A percentile compares a stretch with the other conserved stretches of the same genome.
Conservation (phyloP, 2,113 vertebrate species). For the Athene cunicularia region DNA sequence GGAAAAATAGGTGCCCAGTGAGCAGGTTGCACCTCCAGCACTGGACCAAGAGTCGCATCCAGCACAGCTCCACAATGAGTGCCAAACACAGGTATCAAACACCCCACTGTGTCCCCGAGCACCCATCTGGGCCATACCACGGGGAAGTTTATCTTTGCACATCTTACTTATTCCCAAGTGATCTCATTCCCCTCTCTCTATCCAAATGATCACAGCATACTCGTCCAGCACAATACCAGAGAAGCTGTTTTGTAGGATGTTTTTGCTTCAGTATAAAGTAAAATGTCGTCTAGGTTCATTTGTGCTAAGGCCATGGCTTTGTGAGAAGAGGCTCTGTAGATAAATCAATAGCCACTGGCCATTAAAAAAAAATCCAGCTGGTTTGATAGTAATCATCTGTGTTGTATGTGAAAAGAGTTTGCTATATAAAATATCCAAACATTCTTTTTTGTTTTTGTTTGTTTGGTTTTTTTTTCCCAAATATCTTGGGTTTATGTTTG, state of each 20-base stretch:
- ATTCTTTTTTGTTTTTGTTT: background rate
- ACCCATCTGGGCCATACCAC: fast-evolving
- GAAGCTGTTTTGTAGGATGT: background rate
- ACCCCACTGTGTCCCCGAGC: background rate
- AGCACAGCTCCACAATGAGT: background rate
- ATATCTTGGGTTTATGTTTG: background rate
- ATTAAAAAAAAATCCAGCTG: background rate
- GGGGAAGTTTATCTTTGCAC: background rate
- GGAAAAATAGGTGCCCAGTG: fast-evolving
- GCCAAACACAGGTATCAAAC: background rate
- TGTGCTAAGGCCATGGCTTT: background rate
- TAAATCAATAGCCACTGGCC: background rate
- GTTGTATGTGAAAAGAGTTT: slow-evolving; percentile 18
- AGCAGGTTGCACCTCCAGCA: background rate
- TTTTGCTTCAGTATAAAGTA: background rate
- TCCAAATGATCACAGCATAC: background rate
- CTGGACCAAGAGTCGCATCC: background rate
- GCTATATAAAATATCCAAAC: background rate
- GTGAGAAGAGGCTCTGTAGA: background rate
- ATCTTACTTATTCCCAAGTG: background rate
- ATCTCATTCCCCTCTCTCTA: background rate
- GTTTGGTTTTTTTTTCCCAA: background rate
- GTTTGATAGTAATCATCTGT: background rate
- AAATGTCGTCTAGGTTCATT: background rate
- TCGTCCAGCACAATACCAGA: fast-evolving